These are phyloP conservation scores for Tamias sibiricus DNA, from an alignment of 2,113 vertebrate species.

Conservation along the genomic window DNA sequence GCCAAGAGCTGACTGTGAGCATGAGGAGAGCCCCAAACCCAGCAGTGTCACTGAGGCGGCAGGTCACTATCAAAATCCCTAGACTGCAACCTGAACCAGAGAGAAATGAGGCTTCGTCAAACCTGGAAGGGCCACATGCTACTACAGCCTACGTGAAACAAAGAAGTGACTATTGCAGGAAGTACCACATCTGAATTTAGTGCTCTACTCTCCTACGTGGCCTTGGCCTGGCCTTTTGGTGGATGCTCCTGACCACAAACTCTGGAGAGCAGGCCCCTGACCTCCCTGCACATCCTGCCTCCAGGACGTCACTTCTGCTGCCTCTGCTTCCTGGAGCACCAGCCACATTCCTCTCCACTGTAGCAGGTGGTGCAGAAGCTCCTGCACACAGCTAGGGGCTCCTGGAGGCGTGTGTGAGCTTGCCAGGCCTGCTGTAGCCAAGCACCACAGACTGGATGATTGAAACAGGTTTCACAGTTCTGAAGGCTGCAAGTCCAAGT, in stretches of 20 bases:
- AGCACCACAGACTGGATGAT: accelerated
- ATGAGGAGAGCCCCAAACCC: accelerated
- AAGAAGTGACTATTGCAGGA: not conserved
- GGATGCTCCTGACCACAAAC: accelerated
- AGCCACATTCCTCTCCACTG: not conserved
- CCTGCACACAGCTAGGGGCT: not conserved
- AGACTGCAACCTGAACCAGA: not conserved
- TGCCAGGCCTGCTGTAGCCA: not conserved
- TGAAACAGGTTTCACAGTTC: not conserved
- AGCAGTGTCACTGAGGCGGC: no score
- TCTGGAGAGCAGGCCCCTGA: not conserved
- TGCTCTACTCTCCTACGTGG: not conserved
- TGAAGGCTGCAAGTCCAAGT: not conserved
- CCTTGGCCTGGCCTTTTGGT: not conserved
- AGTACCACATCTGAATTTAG: not conserved
- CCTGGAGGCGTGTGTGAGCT: not conserved
- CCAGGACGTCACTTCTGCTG: no score
- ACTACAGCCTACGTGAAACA: no score
- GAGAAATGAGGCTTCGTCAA: not conserved
- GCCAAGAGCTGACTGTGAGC: not conserved
- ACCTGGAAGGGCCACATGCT: not conserved
- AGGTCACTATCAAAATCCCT: not conserved
- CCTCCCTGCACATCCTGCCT: not conserved
- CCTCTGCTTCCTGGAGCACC: not conserved
- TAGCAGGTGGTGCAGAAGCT: no score